A percentile compares a stretch with the other conserved stretches of the same genome.
These are phyloP conservation scores for Sebastes minor DNA, from an alignment of 2,797 vertebrate species.

Conservation along the genomic window DNA sequence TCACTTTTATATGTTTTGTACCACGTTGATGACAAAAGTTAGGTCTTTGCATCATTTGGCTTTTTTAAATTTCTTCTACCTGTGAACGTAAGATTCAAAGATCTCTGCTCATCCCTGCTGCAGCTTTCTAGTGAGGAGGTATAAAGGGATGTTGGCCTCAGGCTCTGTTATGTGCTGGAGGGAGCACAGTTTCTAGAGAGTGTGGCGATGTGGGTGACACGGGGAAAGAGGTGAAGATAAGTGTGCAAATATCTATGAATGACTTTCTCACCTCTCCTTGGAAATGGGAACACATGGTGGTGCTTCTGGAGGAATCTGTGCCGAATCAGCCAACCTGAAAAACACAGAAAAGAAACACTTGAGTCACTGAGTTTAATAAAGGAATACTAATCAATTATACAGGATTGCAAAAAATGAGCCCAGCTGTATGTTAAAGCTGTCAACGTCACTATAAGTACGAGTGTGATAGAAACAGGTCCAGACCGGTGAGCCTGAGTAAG, in stretches of 20 bases:
- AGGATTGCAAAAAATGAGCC: background rate
- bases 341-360: background rate
- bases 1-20: background rate
- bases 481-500: constrained; percentile 28
- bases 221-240: background rate
- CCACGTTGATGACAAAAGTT: background rate
- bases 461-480: constrained; percentile 38
- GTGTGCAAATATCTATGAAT: background rate
- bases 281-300: background rate
- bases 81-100: background rate
- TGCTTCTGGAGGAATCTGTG: background rate
- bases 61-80: background rate
- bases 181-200: background rate
- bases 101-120: background rate
- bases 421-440: background rate
- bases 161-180: constrained; percentile 12
- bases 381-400: background rate
- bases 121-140: background rate
- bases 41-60: background rate
- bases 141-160: constrained; percentile 3
- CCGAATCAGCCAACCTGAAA: constrained; percentile 36
- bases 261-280: constrained; percentile 36
- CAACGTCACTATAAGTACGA: background rate
- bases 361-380: background rate
- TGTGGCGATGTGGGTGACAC: background rate